Evolutionary conservation across 30 jellyfish, hydroid and myxozoan species (phyloP), one percentile per base, ranked within the genome.

Genomic region (Chironex yamaguchii): DNA sequence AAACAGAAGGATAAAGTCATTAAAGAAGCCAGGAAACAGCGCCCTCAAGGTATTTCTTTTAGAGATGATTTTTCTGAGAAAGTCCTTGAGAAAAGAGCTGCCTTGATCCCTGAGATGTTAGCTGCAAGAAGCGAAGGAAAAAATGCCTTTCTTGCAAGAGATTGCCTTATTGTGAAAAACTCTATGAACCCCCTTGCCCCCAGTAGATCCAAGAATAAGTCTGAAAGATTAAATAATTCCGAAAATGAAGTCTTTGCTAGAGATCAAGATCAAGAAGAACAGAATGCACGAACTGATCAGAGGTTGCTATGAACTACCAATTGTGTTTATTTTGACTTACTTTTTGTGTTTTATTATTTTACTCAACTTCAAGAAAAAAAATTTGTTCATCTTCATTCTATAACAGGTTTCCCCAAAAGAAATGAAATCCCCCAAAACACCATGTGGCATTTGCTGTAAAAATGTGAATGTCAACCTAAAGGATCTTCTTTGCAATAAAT

Each of bases 381-480:
- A 52, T 2, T 4, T 52, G 11, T 52, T 52, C 70, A 2, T 52
- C n/a, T n/a, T n/a, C n/a, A n/a, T n/a, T n/a, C n/a, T n/a, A n/a
- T n/a, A n/a, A n/a, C 14, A 52, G 2, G 79, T 66, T 66, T 66
- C 29, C 79, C 79, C 34, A 66, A 66, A 66, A 66, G 79, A 70
- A 70, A 29, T 70, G 72, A 70, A 28, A 70, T 70, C 83, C 71
- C 83, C 68, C 31, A 70, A 29, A 70, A 20, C 33, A 70, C 83
- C 71, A 70, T 70, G 73, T 66, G 79, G 79, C 69, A 70, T 31
- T 70, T 70, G 67, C 69, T 70, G 3, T 31, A 70, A 70, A 30
- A 70, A 70, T 70, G 83, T 35, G 32, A 29, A 70, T 70, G 83
- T 35, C 68, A 70, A 70, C 83, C 83, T 34, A 70, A 70, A 70